phyloP scores from a whole-genome alignment of 1,140 invertebrate species.

The Danaus melanippus region DNA sequence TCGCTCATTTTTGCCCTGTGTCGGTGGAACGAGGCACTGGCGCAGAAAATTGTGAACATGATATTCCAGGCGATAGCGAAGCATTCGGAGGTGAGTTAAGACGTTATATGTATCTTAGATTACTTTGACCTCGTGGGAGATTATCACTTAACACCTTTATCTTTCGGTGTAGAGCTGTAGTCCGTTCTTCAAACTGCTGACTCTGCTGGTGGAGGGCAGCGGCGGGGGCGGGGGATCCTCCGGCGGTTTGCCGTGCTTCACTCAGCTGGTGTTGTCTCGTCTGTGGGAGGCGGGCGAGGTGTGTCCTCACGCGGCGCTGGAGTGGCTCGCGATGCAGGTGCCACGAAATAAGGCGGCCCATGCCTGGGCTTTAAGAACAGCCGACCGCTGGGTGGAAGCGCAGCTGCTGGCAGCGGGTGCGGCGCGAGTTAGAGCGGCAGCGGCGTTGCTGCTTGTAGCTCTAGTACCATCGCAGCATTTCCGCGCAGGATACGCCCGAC shows the following conservation, averaged over 20 bases:
- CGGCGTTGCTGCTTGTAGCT: constrained; percentile 88
- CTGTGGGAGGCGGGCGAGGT: constrained; percentile 94
- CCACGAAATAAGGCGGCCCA: constrained; percentile 92
- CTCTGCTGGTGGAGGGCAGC: constrained; percentile 82
- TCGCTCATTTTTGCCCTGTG: constrained; percentile 93
- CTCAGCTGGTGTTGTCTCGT: constrained; percentile 86
- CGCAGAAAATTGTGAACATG: constrained; percentile 88
- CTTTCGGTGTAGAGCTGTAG: constrained; percentile 76
- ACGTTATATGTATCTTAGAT: not conserved
- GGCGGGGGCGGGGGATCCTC: constrained; percentile 74
- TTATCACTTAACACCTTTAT: constrained; percentile 3
- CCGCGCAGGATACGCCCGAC: constrained; percentile 82
- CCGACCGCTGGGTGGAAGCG: constrained; percentile 92
- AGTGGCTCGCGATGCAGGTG: constrained; percentile 90
- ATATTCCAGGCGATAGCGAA: constrained; percentile 92
- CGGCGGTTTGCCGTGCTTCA: constrained; percentile 89
- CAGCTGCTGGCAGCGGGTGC: constrained; percentile 90
- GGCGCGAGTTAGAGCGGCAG: constrained; percentile 86
- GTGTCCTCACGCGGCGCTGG: constrained; percentile 90
- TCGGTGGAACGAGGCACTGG: constrained; percentile 90
- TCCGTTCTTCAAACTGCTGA: constrained; percentile 93
- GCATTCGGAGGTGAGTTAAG: constrained; percentile 82
- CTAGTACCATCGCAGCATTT: constrained; percentile 91
- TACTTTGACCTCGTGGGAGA: too few species aligned
- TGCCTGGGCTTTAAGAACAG: constrained; percentile 87